Evolutionary conservation across 2,797 vertebrate genomes (phyloP).

Genomic region (Scolopax bukidnonensis): DNA sequence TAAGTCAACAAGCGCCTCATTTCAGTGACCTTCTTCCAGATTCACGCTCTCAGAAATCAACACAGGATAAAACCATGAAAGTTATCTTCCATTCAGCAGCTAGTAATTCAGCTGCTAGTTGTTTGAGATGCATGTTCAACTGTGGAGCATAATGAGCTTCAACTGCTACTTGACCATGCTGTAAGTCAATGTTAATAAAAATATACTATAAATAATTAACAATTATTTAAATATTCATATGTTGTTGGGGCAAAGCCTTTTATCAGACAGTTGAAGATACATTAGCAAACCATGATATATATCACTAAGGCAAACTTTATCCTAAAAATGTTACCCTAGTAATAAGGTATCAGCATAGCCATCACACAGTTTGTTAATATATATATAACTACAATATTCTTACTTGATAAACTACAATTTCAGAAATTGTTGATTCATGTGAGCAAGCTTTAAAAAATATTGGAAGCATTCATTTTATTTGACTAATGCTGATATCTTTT

Average conservation of each 20-base stretch:
- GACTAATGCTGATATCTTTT: slow-evolving; percentile 68
- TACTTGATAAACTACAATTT: slow-evolving; percentile 65
- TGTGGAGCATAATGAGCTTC: background rate
- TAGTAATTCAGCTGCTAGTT: background rate
- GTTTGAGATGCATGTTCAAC: fast-evolving
- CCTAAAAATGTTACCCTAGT: slow-evolving; percentile 70
- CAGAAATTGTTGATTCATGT: slow-evolving; percentile 66
- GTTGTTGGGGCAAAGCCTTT: slow-evolving; percentile 85
- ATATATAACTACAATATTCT: slow-evolving; percentile 73
- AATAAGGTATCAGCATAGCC: slow-evolving; percentile 66
- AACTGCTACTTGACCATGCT: background rate
- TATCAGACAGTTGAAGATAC: slow-evolving; percentile 78
- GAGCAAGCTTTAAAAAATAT: slow-evolving; percentile 65
- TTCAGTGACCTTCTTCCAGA: background rate
- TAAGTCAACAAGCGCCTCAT: background rate
- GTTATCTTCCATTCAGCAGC: background rate
- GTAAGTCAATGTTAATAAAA: slow-evolving; percentile 69
- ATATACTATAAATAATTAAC: slow-evolving; percentile 87
- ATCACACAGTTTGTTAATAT: slow-evolving; percentile 77
- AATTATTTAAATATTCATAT: slow-evolving; percentile 90
- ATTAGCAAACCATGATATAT: slow-evolving; percentile 59
- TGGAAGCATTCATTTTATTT: slow-evolving; percentile 75
- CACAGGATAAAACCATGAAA: background rate
- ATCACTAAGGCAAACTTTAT: slow-evolving; percentile 70
- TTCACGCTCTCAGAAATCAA: background rate